These are phyloP conservation scores for Choloepus didactylus DNA, from an alignment of 2,797 vertebrate species.

Conservation along the genomic window DNA sequence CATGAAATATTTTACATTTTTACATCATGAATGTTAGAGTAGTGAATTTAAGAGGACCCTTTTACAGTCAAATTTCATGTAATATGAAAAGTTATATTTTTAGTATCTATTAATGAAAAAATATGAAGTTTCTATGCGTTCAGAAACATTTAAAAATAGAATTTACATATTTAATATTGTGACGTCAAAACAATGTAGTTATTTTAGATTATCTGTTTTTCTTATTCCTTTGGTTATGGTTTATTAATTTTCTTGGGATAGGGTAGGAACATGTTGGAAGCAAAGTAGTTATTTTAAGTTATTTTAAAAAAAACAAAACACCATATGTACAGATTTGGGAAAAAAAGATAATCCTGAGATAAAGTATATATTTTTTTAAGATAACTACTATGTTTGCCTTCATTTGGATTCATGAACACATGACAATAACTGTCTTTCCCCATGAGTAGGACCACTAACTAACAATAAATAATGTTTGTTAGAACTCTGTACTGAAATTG, in stretches of 20 bases:
- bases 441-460: conserved; percentile 2
- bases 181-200: background rate
- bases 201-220: too few relatives aligned
- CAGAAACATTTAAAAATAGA: conserved; percentile 56
- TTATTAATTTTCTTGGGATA: too few relatives aligned
- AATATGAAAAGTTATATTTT: conserved; percentile 31
- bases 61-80: conserved; percentile 6
- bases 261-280: too few relatives aligned
- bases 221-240: too few relatives aligned
- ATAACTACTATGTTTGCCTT: conserved; percentile 47
- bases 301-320: background rate
- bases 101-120: conserved; percentile 59
- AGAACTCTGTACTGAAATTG: conserved; percentile 39
- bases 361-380: conserved; percentile 8
- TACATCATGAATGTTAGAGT: conserved; percentile 50
- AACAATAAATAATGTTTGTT: conserved; percentile 47
- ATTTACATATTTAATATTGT: conserved; percentile 11
- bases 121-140: conserved; percentile 58
- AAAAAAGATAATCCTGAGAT: background rate
- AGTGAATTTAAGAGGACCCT: conserved; percentile 50
- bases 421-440: conserved; percentile 36
- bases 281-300: too few relatives aligned
- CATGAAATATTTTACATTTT: conserved; percentile 51
- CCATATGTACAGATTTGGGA: background rate
- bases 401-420: conserved; percentile 50